Percentiles rank a stretch among this genome's conserved stretches.
Evolutionary conservation across 2,888 invertebrate genomes (phyloP).

Genomic region (Phragmatobia fuliginosa): DNA sequence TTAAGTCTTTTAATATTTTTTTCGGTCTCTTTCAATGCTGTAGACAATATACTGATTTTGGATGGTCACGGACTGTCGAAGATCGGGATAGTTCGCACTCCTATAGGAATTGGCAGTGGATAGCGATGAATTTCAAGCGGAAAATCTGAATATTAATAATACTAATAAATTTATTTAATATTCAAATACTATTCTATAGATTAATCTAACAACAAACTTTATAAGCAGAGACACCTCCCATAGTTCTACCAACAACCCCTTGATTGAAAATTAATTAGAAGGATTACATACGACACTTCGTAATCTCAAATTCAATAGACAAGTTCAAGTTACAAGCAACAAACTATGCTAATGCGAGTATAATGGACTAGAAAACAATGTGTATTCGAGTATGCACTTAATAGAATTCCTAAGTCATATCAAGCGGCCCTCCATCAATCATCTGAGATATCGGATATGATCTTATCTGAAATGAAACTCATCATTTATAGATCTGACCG

Average conservation of each 20-base stretch:
- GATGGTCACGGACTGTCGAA: too few species aligned
- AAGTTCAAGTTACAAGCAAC: conserved; percentile 54
- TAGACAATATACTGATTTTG: background rate
- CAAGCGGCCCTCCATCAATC: conserved; percentile 79
- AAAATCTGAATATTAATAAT: background rate
- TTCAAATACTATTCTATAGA: conserved; percentile 8
- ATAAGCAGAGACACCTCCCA: conserved; percentile 2
- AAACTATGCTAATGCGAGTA: conserved; percentile 78
- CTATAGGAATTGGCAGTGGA: too few species aligned
- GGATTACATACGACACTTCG: conserved; percentile 33
- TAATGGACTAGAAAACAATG: conserved; percentile 81
- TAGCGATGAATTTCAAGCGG: background rate
- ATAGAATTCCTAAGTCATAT: conserved; percentile 83
- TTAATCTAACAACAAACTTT: conserved; percentile 2
- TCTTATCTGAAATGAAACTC: conserved; percentile 86
- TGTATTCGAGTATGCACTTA: conserved; percentile 65
- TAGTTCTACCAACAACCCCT: conserved; percentile 13
- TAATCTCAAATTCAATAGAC: conserved; percentile 42
- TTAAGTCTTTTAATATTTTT: conserved; percentile 4
- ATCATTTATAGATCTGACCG: conserved; percentile 85
- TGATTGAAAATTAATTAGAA: conserved; percentile 52
- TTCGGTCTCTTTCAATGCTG: background rate
- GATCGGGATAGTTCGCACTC: too few species aligned
- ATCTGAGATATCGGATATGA: conserved; percentile 78
- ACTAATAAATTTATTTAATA: conserved; percentile 9